phyloP scores from a whole-genome alignment of 2,113 vertebrate genomes.

The Poicephalus gulielmi region DNA sequence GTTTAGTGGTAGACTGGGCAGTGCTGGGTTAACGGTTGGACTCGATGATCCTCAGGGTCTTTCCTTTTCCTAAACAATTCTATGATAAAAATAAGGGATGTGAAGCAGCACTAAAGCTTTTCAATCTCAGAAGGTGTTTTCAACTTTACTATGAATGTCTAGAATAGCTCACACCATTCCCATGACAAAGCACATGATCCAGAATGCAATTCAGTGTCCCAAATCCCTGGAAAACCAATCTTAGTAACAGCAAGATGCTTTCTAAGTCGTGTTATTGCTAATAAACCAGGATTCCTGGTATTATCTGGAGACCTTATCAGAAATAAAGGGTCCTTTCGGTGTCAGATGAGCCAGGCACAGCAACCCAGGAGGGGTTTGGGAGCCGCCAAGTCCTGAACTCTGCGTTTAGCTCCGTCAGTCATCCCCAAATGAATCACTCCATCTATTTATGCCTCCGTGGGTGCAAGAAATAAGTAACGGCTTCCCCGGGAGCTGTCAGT shows the following conservation, averaged over 20 bases:
- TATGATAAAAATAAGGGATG: background rate
- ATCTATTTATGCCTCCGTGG: background rate
- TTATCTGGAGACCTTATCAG: background rate
- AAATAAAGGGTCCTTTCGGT: background rate
- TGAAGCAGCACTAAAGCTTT: background rate
- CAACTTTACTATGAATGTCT: background rate
- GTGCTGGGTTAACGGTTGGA: background rate
- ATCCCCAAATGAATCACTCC: background rate
- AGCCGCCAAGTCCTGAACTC: fast-evolving
- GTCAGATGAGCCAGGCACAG: background rate
- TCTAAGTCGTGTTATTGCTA: background rate
- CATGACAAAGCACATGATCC: background rate
- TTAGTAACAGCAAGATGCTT: background rate
- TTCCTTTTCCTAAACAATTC: background rate
- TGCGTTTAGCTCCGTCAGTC: background rate
- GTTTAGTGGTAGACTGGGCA: background rate
- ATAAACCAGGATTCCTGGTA: background rate
- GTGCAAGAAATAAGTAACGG: background rate
- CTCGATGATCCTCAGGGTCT: background rate
- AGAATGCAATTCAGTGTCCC: background rate
- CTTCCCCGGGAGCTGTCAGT: background rate
- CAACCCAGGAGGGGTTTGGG: fast-evolving
- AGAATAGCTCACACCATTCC: background rate
- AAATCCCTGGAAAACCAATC: background rate
- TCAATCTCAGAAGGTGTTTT: background rate